These are phyloP conservation scores for Altica lythri DNA, from an alignment of 2,888 invertebrate species.

Conservation along the genomic window DNA sequence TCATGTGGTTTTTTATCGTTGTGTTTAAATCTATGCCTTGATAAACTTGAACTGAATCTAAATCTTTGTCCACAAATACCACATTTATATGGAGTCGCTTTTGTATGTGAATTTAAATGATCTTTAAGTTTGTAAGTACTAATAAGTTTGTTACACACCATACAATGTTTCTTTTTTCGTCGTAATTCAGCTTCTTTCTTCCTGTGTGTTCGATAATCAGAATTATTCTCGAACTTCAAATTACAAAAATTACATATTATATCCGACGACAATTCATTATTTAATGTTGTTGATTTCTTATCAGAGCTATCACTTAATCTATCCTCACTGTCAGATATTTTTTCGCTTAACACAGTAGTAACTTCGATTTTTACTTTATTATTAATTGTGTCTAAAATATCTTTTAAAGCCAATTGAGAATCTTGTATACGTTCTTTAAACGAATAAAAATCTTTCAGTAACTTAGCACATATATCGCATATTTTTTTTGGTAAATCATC, in stretches of 20 bases:
- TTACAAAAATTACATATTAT: conserved; percentile 31
- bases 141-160: conserved; percentile 31
- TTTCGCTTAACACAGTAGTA: conserved; percentile 1
- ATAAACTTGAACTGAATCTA: conserved; percentile 32
- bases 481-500: conserved; percentile 31
- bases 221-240: conserved; percentile 25
- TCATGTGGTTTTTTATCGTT: conserved; percentile 33
- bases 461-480: conserved; percentile 26
- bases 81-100: conserved; percentile 34
- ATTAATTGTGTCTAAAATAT: conserved; percentile 8
- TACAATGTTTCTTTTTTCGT: conserved; percentile 31
- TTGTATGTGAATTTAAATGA: conserved; percentile 36
- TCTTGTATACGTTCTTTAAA: conserved; percentile 28
- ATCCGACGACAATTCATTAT: not conserved
- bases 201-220: conserved; percentile 30
- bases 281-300: not conserved
- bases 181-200: conserved; percentile 34
- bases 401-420: conserved; percentile 23
- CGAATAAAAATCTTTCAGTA: conserved; percentile 27
- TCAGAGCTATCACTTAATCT: not conserved
- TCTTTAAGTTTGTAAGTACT: conserved; percentile 34
- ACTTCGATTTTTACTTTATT: not conserved
- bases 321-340: not conserved
- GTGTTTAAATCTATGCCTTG: conserved; percentile 32
- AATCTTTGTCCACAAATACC: conserved; percentile 32